Evolutionary conservation across 2,797 vertebrate species (phyloP).

Genomic region (Sebastes matsubarae): DNA sequence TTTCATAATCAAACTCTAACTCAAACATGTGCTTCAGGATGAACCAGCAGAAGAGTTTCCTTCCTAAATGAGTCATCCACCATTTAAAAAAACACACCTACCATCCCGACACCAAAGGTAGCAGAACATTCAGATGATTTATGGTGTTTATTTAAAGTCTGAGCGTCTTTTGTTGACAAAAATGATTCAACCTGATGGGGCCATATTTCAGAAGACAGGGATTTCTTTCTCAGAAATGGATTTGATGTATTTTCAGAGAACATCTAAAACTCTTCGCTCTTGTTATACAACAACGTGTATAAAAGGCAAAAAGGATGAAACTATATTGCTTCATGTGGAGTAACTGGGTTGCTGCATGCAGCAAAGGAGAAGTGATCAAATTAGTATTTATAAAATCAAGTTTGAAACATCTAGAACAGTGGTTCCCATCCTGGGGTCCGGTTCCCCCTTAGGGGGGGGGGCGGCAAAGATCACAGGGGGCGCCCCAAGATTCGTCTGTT

Average conservation of each 20-base stretch:
- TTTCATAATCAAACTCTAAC: not conserved
- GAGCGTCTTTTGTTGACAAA: not conserved
- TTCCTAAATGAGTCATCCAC: slow-evolving; percentile 6
- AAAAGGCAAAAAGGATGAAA: not conserved
- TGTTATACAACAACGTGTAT: not conserved
- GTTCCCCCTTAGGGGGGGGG: too few species aligned
- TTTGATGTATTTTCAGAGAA: not conserved
- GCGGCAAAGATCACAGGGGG: too few species aligned
- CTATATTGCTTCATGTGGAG: not conserved
- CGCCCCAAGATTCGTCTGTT: too few species aligned
- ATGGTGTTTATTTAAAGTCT: slow-evolving; percentile 21
- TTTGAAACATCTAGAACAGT: not conserved
- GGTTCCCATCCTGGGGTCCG: too few species aligned
- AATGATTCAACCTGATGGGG: not conserved
- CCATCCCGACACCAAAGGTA: not conserved
- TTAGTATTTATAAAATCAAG: not conserved
- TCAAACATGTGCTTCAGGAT: not conserved
- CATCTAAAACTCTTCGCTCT: not conserved
- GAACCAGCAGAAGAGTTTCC: not conserved
- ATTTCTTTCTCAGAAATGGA: not conserved
- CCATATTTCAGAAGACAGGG: not conserved
- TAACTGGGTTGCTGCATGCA: not conserved
- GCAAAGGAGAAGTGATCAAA: not conserved
- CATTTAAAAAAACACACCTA: not conserved
- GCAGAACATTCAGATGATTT: slow-evolving; percentile 21